phyloP scores from a whole-genome alignment of 2,797 vertebrate species.

The Falco cherrug region DNA sequence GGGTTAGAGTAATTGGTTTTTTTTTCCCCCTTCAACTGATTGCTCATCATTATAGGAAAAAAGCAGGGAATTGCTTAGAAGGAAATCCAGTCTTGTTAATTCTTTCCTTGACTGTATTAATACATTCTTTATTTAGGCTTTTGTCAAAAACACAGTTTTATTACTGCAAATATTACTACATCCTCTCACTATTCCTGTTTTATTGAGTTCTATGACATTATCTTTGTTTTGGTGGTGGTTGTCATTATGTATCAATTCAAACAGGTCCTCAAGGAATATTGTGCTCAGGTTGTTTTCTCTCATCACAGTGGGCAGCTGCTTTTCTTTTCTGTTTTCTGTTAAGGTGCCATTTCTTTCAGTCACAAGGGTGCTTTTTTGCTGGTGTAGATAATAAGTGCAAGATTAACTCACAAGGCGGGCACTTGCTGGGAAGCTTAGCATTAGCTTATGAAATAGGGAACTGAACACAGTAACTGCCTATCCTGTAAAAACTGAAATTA shows the following conservation, averaged over 20 bases:
- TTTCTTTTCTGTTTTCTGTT: conserved; percentile 43
- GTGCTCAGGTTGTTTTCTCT: conserved; percentile 40
- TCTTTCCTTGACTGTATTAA: neutral
- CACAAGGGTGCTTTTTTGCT: conserved; percentile 11
- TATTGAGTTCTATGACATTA: neutral
- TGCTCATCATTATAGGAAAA: neutral
- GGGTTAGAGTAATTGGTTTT: neutral
- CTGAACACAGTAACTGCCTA: neutral
- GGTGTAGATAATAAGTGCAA: conserved; percentile 22
- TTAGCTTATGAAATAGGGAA: conserved; percentile 19
- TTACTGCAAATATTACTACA: conserved; percentile 32
- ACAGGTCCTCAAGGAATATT: conserved; percentile 14
- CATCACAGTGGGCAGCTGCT: conserved; percentile 17
- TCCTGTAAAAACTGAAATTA: conserved; percentile 21
- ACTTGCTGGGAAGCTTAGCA: conserved; percentile 37
- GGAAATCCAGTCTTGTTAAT: neutral
- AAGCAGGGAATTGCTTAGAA: neutral
- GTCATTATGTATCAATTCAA: conserved; percentile 62
- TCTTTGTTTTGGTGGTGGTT: conserved; percentile 47
- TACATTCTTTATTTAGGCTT: neutral
- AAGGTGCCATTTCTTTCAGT: conserved; percentile 39
- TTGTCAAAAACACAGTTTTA: conserved; percentile 24
- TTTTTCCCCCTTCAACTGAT: neutral
- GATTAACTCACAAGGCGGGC: conserved; percentile 34
- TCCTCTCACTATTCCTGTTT: neutral